A percentile compares a stretch with the other conserved stretches of the same genome.
These are phyloP conservation scores for Corvus hawaiiensis DNA, from an alignment of 2,113 vertebrate genomes.

Conservation along the genomic window DNA sequence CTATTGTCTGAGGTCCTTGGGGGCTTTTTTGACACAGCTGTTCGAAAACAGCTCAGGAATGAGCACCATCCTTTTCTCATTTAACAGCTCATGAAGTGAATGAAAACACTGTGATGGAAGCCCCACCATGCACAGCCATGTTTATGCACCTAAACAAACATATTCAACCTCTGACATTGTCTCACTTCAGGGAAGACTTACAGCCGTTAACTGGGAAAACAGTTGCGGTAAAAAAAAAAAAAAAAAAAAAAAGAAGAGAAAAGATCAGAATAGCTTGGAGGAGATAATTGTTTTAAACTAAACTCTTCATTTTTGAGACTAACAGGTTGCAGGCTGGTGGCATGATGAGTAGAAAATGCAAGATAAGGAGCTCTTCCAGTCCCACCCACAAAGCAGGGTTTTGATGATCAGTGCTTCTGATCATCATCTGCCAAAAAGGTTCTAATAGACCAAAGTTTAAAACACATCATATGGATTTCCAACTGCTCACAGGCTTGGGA, in stretches of 20 bases:
- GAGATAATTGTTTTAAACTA: background rate
- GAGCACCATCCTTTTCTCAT: background rate
- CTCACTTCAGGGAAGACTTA: background rate
- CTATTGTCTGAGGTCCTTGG: background rate
- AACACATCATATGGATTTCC: background rate
- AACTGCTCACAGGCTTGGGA: fast-evolving
- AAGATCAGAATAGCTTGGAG: background rate
- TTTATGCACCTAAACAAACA: conserved; percentile 51
- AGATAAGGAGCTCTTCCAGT: background rate
- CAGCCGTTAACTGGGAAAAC: background rate
- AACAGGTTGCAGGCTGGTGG: background rate
- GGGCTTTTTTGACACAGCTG: background rate
- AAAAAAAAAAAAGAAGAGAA: fast-evolving
- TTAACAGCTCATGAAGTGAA: conserved; percentile 11
- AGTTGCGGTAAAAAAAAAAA: background rate
- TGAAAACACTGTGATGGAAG: background rate
- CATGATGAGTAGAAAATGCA: background rate
- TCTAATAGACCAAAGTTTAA: background rate
- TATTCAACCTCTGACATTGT: conserved; percentile 7
- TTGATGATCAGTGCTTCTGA: background rate
- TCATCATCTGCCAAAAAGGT: background rate
- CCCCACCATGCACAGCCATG: background rate
- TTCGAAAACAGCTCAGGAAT: background rate
- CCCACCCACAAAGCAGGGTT: background rate
- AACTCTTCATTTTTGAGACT: background rate